A percentile compares a stretch with the other conserved stretches of the same genome.
phyloP scores from a whole-genome alignment of 2,888 invertebrate genomes.

The Diadegma fenestrale region DNA sequence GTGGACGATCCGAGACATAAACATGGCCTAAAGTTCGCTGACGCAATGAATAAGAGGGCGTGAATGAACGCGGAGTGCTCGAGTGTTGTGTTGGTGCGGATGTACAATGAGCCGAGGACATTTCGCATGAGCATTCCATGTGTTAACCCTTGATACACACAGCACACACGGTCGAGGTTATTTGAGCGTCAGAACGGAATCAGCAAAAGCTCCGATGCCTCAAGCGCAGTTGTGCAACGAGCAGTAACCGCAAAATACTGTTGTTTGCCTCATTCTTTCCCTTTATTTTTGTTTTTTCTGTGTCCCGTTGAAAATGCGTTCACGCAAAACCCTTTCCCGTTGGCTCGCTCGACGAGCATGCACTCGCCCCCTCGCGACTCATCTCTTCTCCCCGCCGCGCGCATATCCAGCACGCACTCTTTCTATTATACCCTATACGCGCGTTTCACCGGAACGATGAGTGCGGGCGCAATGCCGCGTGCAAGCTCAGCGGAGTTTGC shows the following conservation, averaged over 20 bases:
- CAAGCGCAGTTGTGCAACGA: conserved; percentile 10
- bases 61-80: conserved; percentile 15
- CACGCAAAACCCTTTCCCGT: conserved; percentile 43
- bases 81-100: conserved; percentile 35
- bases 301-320: conserved; percentile 47
- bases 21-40: conserved; percentile 41
- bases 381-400: conserved; percentile 28
- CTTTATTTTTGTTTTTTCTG: neutral
- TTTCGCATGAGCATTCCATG: conserved; percentile 50
- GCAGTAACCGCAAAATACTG: conserved; percentile 44
- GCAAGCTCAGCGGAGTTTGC: conserved; percentile 61
- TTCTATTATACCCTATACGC: conserved; percentile 24
- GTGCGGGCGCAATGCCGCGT: conserved; percentile 53
- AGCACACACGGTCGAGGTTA: conserved; percentile 38
- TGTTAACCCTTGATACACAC: conserved; percentile 61
- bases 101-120: conserved; percentile 43
- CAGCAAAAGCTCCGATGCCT: conserved; percentile 54
- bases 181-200: conserved; percentile 58
- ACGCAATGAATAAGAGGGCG: conserved; percentile 49
- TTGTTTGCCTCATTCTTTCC: conserved; percentile 51
- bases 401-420: conserved; percentile 23
- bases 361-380: conserved; percentile 36
- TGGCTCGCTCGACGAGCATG: conserved; percentile 39
- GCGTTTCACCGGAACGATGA: conserved; percentile 53
- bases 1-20: conserved; percentile 29